These are phyloP conservation scores for Jaculus jaculus DNA, from an alignment of 2,113 vertebrate species.

Conservation along the genomic window DNA sequence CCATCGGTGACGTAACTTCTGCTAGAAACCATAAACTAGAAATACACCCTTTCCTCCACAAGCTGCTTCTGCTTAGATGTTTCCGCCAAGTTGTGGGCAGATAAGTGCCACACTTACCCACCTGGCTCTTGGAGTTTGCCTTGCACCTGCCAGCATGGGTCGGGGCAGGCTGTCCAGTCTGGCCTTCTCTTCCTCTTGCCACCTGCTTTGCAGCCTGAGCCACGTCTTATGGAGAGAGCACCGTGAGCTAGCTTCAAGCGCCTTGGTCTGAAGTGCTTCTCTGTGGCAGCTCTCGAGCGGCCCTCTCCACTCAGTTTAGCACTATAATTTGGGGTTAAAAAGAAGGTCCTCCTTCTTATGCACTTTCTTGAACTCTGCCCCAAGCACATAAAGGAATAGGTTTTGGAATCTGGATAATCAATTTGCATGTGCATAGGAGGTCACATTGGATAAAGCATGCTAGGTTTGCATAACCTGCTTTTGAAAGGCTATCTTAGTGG, in stretches of 20 bases:
- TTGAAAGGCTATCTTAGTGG: background rate
- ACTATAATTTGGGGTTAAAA: background rate
- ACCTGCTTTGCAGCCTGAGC: background rate
- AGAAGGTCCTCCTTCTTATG: background rate
- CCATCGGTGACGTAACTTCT: too few species aligned
- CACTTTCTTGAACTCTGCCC: constrained; percentile 25
- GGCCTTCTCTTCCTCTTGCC: background rate
- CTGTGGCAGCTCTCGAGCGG: background rate
- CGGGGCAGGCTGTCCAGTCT: background rate
- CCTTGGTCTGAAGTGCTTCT: background rate
- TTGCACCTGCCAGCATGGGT: background rate
- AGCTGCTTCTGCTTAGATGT: too few species aligned
- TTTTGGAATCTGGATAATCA: background rate
- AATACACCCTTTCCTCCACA: too few species aligned
- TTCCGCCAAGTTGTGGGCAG: too few species aligned
- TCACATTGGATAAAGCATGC: background rate
- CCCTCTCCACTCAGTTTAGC: background rate
- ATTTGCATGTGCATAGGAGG: background rate
- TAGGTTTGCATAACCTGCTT: constrained; percentile 17
- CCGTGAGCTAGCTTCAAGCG: rapidly evolving
- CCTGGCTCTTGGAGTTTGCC: background rate
- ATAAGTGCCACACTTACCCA: background rate
- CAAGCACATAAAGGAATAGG: background rate
- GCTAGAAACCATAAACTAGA: too few species aligned
- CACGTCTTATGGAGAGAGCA: background rate